A percentile compares a stretch with the other conserved stretches of the same genome.
Conservation (phyloP, 2,797 vertebrate genomes). For the Hozukius guyotensis region DNA sequence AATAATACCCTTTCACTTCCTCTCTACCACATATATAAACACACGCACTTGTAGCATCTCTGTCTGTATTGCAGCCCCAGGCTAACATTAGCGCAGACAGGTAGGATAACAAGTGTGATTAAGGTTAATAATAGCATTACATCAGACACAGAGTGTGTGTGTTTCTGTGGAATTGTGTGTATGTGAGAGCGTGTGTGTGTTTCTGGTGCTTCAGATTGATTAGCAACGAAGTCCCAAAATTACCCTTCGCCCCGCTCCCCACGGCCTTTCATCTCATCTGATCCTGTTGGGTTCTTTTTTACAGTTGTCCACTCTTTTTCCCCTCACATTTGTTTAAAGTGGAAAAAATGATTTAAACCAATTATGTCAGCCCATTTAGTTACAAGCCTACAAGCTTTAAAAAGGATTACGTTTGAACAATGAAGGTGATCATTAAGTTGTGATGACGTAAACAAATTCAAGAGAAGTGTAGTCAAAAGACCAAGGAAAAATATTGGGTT, state of each 20-base stretch:
- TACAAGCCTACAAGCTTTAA: constrained; percentile 34
- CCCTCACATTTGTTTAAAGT: constrained; percentile 37
- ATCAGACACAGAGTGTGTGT: constrained; percentile 49
- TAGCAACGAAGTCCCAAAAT: constrained; percentile 65
- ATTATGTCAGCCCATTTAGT: constrained; percentile 37
- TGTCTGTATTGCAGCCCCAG: constrained; percentile 59
- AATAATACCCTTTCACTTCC: constrained; percentile 26
- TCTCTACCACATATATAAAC: constrained; percentile 23
- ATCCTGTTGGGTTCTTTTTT: constrained; percentile 18
- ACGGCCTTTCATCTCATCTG: constrained; percentile 25
- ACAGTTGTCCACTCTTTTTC: constrained; percentile 40
- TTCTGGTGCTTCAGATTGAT: constrained; percentile 60
- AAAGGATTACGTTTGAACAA: constrained; percentile 18
- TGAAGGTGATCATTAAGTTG: neutral
- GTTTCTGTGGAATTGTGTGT: constrained; percentile 46
- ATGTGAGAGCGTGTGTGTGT: constrained; percentile 27
- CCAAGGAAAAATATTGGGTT: neutral
- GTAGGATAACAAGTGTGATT: constrained; percentile 75
- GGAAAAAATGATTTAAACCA: constrained; percentile 66
- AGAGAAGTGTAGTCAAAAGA: neutral
- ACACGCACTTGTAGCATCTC: constrained; percentile 46
- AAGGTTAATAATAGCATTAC: constrained; percentile 73
- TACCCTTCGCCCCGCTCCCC: constrained; percentile 23
- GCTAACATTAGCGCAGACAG: constrained; percentile 72
- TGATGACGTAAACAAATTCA: neutral